Conservation (phyloP, 2,797 vertebrate genomes). For the Valencia hispanica region DNA sequence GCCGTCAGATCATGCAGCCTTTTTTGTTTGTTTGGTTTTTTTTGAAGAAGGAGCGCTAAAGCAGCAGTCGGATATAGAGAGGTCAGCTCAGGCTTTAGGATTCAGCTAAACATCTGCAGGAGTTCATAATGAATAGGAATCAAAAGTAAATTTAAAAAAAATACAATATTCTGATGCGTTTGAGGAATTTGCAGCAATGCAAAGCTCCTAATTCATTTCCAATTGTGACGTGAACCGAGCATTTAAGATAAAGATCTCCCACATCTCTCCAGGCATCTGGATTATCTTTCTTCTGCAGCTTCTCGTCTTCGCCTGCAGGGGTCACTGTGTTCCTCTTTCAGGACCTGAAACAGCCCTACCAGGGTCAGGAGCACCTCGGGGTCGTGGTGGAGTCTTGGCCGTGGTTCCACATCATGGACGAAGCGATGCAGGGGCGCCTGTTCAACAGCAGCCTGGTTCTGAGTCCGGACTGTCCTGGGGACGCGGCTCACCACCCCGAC, state of each 20-base stretch:
- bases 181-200: neutral
- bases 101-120: neutral
- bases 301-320: neutral
- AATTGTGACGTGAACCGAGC: too few species aligned
- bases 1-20: neutral
- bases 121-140: neutral
- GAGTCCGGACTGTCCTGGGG: conserved; percentile 28
- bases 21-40: neutral
- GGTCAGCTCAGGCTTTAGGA: neutral
- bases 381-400: conserved; percentile 72
- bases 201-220: too few species aligned
- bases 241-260: neutral
- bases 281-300: neutral
- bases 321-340: conserved; percentile 37
- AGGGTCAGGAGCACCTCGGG: conserved; percentile 63
- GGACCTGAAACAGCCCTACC: conserved; percentile 78
- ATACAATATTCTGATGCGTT: too few species aligned
- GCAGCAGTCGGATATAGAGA: too few species aligned
- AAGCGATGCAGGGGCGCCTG: conserved; percentile 77
- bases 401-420: conserved; percentile 80
- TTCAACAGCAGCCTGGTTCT: conserved; percentile 73
- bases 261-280: neutral
- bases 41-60: too few species aligned
- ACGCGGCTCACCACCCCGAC: conserved; percentile 14
- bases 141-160: neutral